Base-by-base conservation (phyloP, 2,888 invertebrate genomes). In the Acleris emargana region DNA sequence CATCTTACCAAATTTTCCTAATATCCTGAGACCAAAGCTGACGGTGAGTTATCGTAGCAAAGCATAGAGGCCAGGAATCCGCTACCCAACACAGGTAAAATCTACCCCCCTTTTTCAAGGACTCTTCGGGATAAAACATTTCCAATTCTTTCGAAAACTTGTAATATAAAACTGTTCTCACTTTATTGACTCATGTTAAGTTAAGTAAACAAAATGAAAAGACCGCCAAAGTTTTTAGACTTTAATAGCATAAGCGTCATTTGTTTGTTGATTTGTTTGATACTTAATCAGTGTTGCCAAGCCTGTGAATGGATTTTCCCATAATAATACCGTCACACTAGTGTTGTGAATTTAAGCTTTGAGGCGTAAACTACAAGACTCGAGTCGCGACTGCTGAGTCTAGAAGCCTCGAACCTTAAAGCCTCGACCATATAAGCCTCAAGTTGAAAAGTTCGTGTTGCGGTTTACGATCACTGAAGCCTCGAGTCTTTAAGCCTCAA, bases 61-160 rank as follows among this genome's bases (percentile, higher is more conserved):
- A 91, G 61, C 86, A 81, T 38, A 84, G 69, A 3, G 91, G 91
- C 90, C 90, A 91, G 18, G 90, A 89, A 75, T 91, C 91, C 28
- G 91, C 91, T 7, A 91, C 82, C 91, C 91, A 91, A 70, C 89
- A 89, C 62, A 89, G 76, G 75, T 91, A 87, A 79, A 91, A 91
- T 71, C 84, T 83, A 22, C 91, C 91, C 13, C 91, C 91, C 68
- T 81, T 80, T 72, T 80, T 87, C 53, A 91, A 76, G 1, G 87
- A 87, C 47, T 87, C 84, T 3, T 76, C 84, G 0, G 88, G 89
- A 74, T 86, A 91, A 86, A 91, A 91, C 91, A 91, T 91, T 73
- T 72, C 63, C 54, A 67, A 63, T 60, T 54, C 63, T 67, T 47
- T 54, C 13, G 58, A 58, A 32, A 32, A 51, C 64, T 68, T 63